These are phyloP conservation scores for Melanargia galathea DNA, from an alignment of 2,888 invertebrate species.

Conservation along the genomic window DNA sequence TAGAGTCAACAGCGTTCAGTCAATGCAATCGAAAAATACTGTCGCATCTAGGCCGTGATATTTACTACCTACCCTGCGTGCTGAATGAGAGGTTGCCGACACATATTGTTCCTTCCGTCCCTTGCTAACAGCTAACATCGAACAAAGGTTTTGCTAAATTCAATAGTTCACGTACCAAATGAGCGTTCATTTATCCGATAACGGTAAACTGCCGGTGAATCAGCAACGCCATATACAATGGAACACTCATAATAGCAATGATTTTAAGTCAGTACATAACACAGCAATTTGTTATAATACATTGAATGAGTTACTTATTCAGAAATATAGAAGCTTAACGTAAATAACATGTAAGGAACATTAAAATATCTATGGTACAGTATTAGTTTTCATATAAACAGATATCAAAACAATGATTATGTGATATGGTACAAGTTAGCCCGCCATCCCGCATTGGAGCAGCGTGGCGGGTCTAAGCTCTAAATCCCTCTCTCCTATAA, in stretches of 20 bases:
- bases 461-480: no score
- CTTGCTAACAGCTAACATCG: constrained; percentile 3
- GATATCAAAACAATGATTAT: no score
- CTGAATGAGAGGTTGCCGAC: constrained; percentile 3
- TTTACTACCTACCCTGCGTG: neutral
- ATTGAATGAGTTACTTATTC: neutral
- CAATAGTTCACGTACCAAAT: constrained; percentile 39
- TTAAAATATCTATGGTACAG: no score
- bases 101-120: constrained; percentile 23
- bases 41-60: neutral
- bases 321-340: neutral
- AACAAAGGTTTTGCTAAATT: constrained; percentile 36
- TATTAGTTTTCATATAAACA: no score
- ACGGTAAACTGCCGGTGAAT: constrained; percentile 61
- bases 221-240: constrained; percentile 56
- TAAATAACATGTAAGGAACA: neutral
- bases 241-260: constrained; percentile 58
- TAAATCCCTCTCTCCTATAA: no score
- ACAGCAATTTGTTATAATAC: neutral
- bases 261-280: constrained; percentile 60
- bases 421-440: no score
- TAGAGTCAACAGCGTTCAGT: no score
- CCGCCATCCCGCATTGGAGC: no score
- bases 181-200: constrained; percentile 50
- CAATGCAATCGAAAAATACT: no score